Conservation (phyloP, 2,113 vertebrate species). For the Marmota flaviventris region DNA sequence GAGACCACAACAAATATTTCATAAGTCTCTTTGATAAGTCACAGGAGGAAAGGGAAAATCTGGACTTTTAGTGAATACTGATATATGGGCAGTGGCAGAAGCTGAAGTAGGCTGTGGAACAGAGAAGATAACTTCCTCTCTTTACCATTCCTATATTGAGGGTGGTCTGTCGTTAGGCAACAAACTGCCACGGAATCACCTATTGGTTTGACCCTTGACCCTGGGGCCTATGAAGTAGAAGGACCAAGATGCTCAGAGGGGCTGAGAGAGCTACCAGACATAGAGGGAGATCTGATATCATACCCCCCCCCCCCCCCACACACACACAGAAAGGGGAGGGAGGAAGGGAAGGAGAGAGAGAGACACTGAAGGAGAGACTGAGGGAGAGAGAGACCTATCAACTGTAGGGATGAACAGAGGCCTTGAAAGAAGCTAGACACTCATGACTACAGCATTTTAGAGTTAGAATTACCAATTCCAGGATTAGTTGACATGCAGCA, state of each 20-base stretch:
- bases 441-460: background rate
- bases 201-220: conserved; percentile 69
- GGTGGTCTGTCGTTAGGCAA: background rate
- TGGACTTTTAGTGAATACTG: background rate
- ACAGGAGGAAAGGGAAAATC: background rate
- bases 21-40: background rate
- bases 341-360: too few species aligned
- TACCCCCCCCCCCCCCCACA: too few species aligned
- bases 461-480: background rate
- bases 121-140: background rate
- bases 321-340: background rate
- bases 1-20: background rate
- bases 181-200: conserved; percentile 66
- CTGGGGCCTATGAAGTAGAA: background rate
- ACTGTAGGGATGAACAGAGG: background rate
- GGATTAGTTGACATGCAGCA: background rate
- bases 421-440: background rate
- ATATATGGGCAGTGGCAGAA: background rate
- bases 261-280: background rate
- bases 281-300: background rate
- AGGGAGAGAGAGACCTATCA: too few species aligned
- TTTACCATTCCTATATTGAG: background rate
- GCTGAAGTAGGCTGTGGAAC: background rate
- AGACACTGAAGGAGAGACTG: too few species aligned
- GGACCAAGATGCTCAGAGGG: background rate